phyloP scores from a whole-genome alignment of 2,888 invertebrate genomes.

The Deilephila porcellus region DNA sequence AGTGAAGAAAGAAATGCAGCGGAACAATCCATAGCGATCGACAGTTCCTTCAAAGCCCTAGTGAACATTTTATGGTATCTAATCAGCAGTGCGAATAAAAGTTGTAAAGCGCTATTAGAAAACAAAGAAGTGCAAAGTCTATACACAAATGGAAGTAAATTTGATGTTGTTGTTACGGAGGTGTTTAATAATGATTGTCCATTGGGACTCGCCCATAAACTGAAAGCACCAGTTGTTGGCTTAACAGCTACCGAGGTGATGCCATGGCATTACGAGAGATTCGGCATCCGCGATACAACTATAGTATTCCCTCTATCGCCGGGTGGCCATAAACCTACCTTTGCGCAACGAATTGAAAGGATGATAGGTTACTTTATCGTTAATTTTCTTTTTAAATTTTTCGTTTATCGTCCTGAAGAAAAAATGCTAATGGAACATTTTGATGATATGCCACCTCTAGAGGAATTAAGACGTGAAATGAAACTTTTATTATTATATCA shows the following conservation, averaged over 20 bases:
- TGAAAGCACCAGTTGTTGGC: constrained; percentile 78
- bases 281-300: constrained; percentile 79
- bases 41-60: neutral
- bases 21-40: neutral
- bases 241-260: constrained; percentile 76
- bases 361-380: neutral
- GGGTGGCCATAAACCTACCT: constrained; percentile 10
- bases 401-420: constrained; percentile 7
- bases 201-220: constrained; percentile 77
- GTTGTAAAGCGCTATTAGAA: constrained; percentile 2
- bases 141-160: constrained; percentile 9
- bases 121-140: constrained; percentile 15
- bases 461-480: constrained; percentile 58
- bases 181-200: constrained; percentile 83
- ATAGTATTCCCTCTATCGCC: constrained; percentile 43
- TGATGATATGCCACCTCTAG: constrained; percentile 5
- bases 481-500: constrained; percentile 81
- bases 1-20: neutral
- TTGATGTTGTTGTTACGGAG: constrained; percentile 60
- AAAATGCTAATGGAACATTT: constrained; percentile 17
- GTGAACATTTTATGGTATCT: neutral
- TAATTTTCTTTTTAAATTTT: constrained; percentile 1
- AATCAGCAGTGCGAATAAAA: neutral
- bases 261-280: constrained; percentile 80
- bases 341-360: constrained; percentile 19